Evolutionary conservation across 30 jellyfish, hydroid and myxozoan species (phyloP).

Genomic region (Sanderia malayensis): DNA sequence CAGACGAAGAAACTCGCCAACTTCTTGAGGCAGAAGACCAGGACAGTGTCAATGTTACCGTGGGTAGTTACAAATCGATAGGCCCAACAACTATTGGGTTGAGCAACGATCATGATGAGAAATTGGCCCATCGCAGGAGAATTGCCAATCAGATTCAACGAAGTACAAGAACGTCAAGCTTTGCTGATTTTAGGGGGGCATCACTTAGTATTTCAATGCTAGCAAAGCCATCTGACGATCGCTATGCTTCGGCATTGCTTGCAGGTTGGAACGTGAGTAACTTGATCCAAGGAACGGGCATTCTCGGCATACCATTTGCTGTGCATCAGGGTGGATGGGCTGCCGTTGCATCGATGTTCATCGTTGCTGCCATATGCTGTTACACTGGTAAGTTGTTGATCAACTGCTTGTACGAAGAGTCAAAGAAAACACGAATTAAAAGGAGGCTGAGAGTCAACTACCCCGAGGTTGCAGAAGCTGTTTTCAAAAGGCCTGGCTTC

Average conservation of each 20-base stretch:
- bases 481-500: conserved; percentile 55
- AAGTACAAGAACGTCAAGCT: conserved; percentile 15
- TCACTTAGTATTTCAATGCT: conserved; percentile 87
- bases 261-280: conserved; percentile 98
- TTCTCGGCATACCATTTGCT: conserved; percentile 77
- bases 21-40: conserved; percentile 43
- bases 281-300: conserved; percentile 95
- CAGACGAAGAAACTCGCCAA: conserved; percentile 53
- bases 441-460: conserved; percentile 78
- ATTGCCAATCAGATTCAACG: conserved; percentile 18
- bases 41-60: conserved; percentile 46
- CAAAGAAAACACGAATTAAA: conserved; percentile 65
- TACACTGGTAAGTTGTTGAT: conserved; percentile 82
- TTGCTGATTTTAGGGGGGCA: conserved; percentile 67
- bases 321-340: conserved; percentile 97
- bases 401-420: conserved; percentile 88
- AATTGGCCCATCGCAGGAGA: conserved; percentile 34
- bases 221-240: conserved; percentile 89
- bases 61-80: conserved; percentile 42
- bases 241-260: conserved; percentile 86
- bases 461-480: conserved; percentile 96
- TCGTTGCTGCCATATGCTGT: conserved; percentile 87
- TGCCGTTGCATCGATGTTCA: conserved; percentile 78
- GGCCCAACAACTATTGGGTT: conserved; percentile 31
- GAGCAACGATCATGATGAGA: conserved; percentile 27